phyloP scores from a whole-genome alignment of 2,113 vertebrate species.

The Sinocyclocheilus maitianheensis region DNA sequence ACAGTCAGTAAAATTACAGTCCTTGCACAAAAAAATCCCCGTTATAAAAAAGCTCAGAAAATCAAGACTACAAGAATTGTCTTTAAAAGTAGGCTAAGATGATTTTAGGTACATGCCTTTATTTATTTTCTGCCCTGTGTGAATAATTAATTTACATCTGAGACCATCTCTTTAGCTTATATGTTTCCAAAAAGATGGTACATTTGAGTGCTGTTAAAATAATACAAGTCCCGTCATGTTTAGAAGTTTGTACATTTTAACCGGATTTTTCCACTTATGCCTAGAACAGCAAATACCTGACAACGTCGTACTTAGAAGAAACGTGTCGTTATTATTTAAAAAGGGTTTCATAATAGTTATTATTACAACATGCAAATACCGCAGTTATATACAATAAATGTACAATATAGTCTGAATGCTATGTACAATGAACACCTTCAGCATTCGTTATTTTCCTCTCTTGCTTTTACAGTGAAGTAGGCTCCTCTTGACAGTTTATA shows the following conservation, averaged over 20 bases:
- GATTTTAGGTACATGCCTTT: slow-evolving; percentile 26
- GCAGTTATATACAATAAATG: slow-evolving; percentile 69
- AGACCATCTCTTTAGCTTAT: neutral
- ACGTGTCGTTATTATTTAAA: slow-evolving; percentile 17
- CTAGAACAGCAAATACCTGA: slow-evolving; percentile 38
- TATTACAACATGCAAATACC: slow-evolving; percentile 73
- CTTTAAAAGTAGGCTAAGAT: neutral
- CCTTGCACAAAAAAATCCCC: neutral
- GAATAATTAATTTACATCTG: slow-evolving; percentile 16
- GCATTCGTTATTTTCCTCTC: slow-evolving; percentile 36
- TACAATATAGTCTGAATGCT: slow-evolving; percentile 52
- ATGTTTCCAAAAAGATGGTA: neutral
- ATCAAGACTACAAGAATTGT: neutral
- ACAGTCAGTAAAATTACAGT: neutral
- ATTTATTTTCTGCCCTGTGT: slow-evolving; percentile 20
- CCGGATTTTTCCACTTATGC: slow-evolving; percentile 12
- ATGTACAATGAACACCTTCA: slow-evolving; percentile 44
- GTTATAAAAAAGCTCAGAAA: neutral
- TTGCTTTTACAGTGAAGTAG: slow-evolving; percentile 56
- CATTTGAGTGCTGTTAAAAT: neutral
- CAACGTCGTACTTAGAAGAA: slow-evolving; percentile 26
- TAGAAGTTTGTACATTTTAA: neutral
- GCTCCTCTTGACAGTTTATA: slow-evolving; percentile 72
- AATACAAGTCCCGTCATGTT: neutral
- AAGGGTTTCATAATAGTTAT: slow-evolving; percentile 40